Evolutionary conservation across 2,888 invertebrate genomes (phyloP).

Genomic region (Abrostola tripartita): DNA sequence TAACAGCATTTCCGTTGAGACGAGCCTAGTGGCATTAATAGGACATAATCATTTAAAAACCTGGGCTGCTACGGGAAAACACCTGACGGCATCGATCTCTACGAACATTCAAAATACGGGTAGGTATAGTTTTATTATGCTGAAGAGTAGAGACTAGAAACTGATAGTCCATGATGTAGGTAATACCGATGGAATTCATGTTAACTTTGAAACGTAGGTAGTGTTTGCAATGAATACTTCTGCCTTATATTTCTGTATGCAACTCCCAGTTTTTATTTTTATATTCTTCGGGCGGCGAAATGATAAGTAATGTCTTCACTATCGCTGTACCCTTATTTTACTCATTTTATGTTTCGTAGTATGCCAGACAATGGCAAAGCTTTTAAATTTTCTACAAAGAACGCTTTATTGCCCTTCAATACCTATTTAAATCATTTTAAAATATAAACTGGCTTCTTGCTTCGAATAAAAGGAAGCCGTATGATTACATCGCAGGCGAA

Average conservation of each 20-base stretch:
- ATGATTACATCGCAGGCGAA: constrained; percentile 10
- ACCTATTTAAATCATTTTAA: constrained; percentile 31
- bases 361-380: constrained; percentile 20
- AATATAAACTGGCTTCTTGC: constrained; percentile 19
- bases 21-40: too few relatives aligned
- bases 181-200: too few relatives aligned
- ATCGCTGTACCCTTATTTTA: constrained; percentile 27
- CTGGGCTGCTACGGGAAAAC: too few relatives aligned
- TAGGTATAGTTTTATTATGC: too few relatives aligned
- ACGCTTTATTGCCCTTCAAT: constrained; percentile 24
- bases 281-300: constrained; percentile 24
- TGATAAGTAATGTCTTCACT: constrained; percentile 27
- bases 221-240: constrained; percentile 7
- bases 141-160: too few relatives aligned
- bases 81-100: too few relatives aligned
- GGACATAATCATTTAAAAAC: too few relatives aligned
- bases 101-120: too few relatives aligned
- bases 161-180: too few relatives aligned
- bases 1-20: too few relatives aligned
- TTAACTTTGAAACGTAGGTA: too few relatives aligned
- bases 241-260: constrained; percentile 3
- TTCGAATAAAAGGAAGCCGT: constrained; percentile 20
- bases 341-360: constrained; percentile 35
- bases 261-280: constrained; percentile 38
- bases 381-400: constrained; percentile 21